Conservation (phyloP, 2,113 vertebrate genomes). For the Symphodus melops region DNA sequence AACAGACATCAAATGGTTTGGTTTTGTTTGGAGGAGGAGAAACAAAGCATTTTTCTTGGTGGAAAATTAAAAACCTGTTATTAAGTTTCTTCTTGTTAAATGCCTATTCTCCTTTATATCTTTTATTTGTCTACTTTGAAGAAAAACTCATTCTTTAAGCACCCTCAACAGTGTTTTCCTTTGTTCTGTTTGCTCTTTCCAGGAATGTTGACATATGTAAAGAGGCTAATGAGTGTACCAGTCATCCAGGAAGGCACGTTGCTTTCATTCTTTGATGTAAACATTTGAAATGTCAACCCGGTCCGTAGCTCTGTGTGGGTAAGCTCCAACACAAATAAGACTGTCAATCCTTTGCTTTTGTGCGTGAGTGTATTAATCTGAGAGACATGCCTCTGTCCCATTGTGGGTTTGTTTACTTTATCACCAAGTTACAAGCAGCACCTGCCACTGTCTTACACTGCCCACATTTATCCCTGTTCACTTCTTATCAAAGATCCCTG, state of each 20-base stretch:
- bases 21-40: neutral
- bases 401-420: slow-evolving; percentile 62
- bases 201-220: slow-evolving; percentile 63
- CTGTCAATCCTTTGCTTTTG: slow-evolving; percentile 53
- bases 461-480: slow-evolving; percentile 56
- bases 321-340: slow-evolving; percentile 57
- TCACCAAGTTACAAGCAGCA: slow-evolving; percentile 40
- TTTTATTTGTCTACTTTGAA: slow-evolving; percentile 41
- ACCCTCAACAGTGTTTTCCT: slow-evolving; percentile 30
- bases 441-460: slow-evolving; percentile 24
- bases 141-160: slow-evolving; percentile 34
- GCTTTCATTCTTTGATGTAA: slow-evolving; percentile 63
- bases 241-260: slow-evolving; percentile 37
- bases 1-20: slow-evolving; percentile 4
- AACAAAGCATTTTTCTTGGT: neutral
- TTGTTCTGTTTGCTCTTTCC: slow-evolving; percentile 46
- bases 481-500: slow-evolving; percentile 69
- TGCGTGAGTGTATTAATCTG: slow-evolving; percentile 47
- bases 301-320: slow-evolving; percentile 37
- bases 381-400: slow-evolving; percentile 48
- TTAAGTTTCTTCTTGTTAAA: slow-evolving; percentile 36
- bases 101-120: slow-evolving; percentile 16
- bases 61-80: slow-evolving; percentile 23
- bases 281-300: slow-evolving; percentile 66
- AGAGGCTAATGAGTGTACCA: slow-evolving; percentile 69